Evolutionary conservation across 2,888 invertebrate species (phyloP).

Genomic region (Drosophila cognata): DNA sequence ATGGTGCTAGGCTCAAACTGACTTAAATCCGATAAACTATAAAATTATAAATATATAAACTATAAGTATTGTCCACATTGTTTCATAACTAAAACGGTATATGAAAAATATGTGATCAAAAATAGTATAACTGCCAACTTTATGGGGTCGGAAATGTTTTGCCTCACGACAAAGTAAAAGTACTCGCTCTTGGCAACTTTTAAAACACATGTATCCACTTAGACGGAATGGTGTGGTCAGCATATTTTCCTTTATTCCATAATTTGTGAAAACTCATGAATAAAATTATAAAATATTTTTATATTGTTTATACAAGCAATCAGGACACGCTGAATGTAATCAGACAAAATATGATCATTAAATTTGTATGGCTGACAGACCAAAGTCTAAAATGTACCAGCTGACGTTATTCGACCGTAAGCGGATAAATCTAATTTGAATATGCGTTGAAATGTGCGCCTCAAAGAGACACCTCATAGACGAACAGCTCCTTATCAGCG

Average conservation of each 20-base stretch:
- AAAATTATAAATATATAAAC: neutral
- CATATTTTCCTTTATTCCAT: constrained; percentile 16
- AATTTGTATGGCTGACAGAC: constrained; percentile 21
- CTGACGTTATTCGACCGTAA: constrained; percentile 42
- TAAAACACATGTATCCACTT: constrained; percentile 21
- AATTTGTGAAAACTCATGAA: constrained; percentile 55
- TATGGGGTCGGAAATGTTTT: neutral
- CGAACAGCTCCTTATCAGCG: constrained; percentile 40
- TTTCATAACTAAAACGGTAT: neutral
- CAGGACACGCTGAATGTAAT: constrained; percentile 39
- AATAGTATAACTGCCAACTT: neutral
- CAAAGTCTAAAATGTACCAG: constrained; percentile 28
- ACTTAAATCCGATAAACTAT: neutral
- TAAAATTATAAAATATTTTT: constrained; percentile 47
- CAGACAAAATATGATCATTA: constrained; percentile 39
- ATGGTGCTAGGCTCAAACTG: neutral
- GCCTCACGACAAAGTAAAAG: neutral
- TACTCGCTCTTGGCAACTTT: neutral
- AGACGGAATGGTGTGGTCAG: constrained; percentile 40
- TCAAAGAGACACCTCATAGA: constrained; percentile 37
- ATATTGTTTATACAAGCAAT: constrained; percentile 17
- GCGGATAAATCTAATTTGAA: constrained; percentile 76
- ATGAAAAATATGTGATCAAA: neutral
- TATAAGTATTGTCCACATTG: neutral
- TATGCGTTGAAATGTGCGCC: constrained; percentile 66